Evolutionary conservation across 2,888 invertebrate species (phyloP), one percentile per base, ranked within the genome.

Genomic region (Anaspis maculata): DNA sequence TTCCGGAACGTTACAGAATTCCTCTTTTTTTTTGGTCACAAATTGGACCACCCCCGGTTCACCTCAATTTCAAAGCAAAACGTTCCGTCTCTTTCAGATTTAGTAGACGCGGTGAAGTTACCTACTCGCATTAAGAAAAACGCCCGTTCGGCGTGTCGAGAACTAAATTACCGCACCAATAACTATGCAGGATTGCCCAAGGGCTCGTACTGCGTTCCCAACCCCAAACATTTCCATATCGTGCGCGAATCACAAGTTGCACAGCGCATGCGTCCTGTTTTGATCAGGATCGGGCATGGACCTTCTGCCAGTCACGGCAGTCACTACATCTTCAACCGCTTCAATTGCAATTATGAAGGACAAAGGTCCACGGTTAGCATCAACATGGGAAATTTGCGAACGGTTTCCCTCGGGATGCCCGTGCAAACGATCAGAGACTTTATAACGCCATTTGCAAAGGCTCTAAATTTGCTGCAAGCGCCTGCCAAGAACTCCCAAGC

Each of bases 171-270:
- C 49, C 57, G 66, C 45, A 63, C 65, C 15, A 46, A 56, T 37
- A 62, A 53, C 48, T 57, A 57, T 44, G 52, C 57, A 28, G 65
- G 65, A 22, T 52, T 63, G 24, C 66, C 65, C 5, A 59, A 58
- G 34, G 66, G 66, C 27, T 61, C 65, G 3, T 66, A 62, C 44
- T 28, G 44, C 27, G 39, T 55, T 9, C 66, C 66, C 27, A 65
- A 65, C 42, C 66, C 66, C 24, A 48, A 47, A 16, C 66, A 67
- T 42, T 67, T 56, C 51, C 66, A 66, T 43, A 51, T 64, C 39
- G 62, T 50, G 10, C 60, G 49, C 26, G 43, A 52, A 30, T 52
- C 44, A 19, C 44, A 57, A 29, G 46, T 54, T 11, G 46, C 57
- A 28, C 41, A 45, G 34, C 44, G 46, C 23, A 49, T 50, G 44